Evolutionary conservation across 1,140 invertebrate species (phyloP), one percentile per base, ranked within the genome.

Genomic region (Drosophila albomicans): DNA sequence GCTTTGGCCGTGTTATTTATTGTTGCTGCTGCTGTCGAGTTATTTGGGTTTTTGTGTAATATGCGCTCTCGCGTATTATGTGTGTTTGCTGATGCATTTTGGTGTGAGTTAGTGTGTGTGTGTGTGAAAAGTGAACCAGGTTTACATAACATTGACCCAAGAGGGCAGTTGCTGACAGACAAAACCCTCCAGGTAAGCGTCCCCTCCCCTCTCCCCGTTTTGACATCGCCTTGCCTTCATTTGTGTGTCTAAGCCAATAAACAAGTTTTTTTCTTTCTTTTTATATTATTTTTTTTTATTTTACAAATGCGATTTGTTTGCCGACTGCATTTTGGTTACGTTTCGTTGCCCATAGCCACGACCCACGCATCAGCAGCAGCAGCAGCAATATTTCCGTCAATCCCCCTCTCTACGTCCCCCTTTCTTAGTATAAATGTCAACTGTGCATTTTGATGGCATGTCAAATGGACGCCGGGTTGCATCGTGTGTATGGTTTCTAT

Each of bases 71-170:
- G 67, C 66, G 74, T 80, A 77, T 84, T 84, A 81, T 84, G 81
- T 77, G 32, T 77, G 32, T 73, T 58, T 49, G 57, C 41, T 75
- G 79, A 73, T 75, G 75, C 62, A 41, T 76, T 70, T 73, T 38
- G 3, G 20, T 25, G 20, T 25, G 20, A 20, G 20, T 20, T 20
- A 3, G 20, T 20, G 2, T 20, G 20, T 20, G 20, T 25, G 20
- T 25, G 71, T 71, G 73, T 49, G 56, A 84, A 88, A 88, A 89
- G 85, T 88, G 85, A 88, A 88, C 85, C 85, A 88, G 81, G 85
- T 89, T 88, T 88, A 89, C 85, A 88, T 88, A 88, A 88, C 85
- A 88, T 88, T 88, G 85, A 88, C 85, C 85, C 85, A 88, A 63
- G 66, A 62, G 65, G 72, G 58, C 64, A 70, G 28, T 16, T 25